Evolutionary conservation across 2,888 invertebrate species (phyloP).

Genomic region (Amiota minor): DNA sequence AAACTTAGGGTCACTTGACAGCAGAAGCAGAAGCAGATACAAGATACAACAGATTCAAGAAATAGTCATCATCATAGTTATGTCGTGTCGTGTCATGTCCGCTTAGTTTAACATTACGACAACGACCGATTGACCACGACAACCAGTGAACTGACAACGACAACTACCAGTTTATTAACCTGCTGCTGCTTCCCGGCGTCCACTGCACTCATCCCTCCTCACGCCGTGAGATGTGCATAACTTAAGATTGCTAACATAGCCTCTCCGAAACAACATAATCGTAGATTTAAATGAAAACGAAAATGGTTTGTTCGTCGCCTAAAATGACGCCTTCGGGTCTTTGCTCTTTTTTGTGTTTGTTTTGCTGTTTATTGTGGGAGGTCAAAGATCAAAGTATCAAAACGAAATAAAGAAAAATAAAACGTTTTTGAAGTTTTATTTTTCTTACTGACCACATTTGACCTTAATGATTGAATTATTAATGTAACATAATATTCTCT

Average conservation of each 20-base stretch:
- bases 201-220: slow-evolving; percentile 1
- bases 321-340: slow-evolving; percentile 14
- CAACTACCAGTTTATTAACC: slow-evolving; percentile 27
- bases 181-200: background rate
- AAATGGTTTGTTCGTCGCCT: no score
- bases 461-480: slow-evolving; percentile 1
- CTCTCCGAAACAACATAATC: background rate
- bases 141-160: background rate
- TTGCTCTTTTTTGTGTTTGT: slow-evolving; percentile 20
- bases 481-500: no score
- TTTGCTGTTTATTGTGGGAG: slow-evolving; percentile 19
- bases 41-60: no score
- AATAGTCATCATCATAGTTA: no score
- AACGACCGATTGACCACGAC: no score
- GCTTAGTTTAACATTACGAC: no score
- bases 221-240: background rate
- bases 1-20: no score
- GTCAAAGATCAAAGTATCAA: slow-evolving; percentile 47
- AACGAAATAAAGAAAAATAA: background rate
- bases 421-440: background rate
- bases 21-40: no score
- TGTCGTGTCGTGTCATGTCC: no score
- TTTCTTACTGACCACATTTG: background rate
- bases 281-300: no score
- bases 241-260: slow-evolving; percentile 2